Base-by-base conservation (phyloP, 2,888 invertebrate genomes). In the Perizoma affinitatum region DNA sequence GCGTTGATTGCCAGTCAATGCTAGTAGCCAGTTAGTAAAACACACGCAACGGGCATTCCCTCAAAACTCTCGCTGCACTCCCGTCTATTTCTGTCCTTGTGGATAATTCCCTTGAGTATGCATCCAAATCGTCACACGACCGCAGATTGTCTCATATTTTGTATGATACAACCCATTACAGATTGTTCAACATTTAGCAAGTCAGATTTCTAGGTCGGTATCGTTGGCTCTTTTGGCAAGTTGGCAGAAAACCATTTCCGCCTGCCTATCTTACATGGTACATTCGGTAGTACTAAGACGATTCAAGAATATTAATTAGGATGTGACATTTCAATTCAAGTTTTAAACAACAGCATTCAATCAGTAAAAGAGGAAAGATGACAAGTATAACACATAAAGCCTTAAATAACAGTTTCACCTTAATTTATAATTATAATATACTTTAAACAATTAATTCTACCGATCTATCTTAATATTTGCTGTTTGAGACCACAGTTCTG, bases 41-140 rank as follows among this genome's bases (percentile, higher is more conserved):
- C n/a, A n/a, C n/a, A n/a, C n/a, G n/a, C n/a, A n/a, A n/a, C n/a
- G n/a, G 36, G 6, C 36, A 4, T 47, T 47, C 47, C 47, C 47
- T 47, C 47, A 47, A 47, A 47, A 5, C 22, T 22, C 22, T 22
- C 22, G 6, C 33, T 8, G 2, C 44, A 45, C 44, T 45, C 36
- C 36, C n/a, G 36, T 47, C 47, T 47, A 47, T 47, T 47, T 47
- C 47, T 36, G 47, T 47, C 47, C 47, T 47, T 36, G 47, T 5
- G 36, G 10, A n/a, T 47, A n/a, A 36, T 6, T 47, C 47, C 47
- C 10, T 47, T 35, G 35, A 36, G 47, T n/a, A 47, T 36, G 47
- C 47, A 9, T 47, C 36, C 47, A 46, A 46, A 46, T 46, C 46
- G 33, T 46, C 46, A 34, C 46, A 36, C 5, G 10, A 10, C 46